Evolutionary conservation across 2,113 vertebrate genomes (phyloP).

Genomic region (Puffinus mauretanicus): DNA sequence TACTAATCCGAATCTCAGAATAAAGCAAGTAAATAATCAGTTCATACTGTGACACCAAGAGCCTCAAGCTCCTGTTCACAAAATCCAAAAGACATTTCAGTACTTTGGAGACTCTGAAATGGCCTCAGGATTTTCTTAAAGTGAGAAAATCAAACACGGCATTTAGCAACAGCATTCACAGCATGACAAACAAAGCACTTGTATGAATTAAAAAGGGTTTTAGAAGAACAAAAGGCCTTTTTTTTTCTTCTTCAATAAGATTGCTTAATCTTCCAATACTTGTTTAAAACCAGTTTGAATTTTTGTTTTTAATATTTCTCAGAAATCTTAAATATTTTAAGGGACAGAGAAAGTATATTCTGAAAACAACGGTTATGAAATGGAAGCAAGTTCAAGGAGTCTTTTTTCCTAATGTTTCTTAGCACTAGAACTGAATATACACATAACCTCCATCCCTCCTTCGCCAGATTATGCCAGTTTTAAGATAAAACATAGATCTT

Average conservation of each 20-base stretch:
- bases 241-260: not conserved
- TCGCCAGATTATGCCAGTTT: not conserved
- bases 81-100: not conserved
- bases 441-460: not conserved
- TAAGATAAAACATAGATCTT: not conserved
- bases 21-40: not conserved
- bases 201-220: not conserved
- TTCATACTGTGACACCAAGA: not conserved
- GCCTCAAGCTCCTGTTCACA: not conserved
- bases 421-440: not conserved
- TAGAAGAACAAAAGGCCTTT: not conserved
- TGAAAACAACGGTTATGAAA: not conserved
- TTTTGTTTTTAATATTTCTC: not conserved
- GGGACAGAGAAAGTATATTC: not conserved
- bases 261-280: not conserved
- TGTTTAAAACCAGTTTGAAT: not conserved
- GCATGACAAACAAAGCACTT: not conserved
- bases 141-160: not conserved
- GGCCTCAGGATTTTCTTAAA: not conserved
- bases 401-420: not conserved
- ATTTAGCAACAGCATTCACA: not conserved
- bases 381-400: not conserved
- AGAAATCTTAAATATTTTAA: not conserved
- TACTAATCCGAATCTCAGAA: not conserved
- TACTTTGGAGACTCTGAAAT: not conserved